Percentiles rank a stretch among this genome's conserved stretches.
phyloP scores from a whole-genome alignment of 2,797 vertebrate genomes.

The Dendrocincla tyrannina region DNA sequence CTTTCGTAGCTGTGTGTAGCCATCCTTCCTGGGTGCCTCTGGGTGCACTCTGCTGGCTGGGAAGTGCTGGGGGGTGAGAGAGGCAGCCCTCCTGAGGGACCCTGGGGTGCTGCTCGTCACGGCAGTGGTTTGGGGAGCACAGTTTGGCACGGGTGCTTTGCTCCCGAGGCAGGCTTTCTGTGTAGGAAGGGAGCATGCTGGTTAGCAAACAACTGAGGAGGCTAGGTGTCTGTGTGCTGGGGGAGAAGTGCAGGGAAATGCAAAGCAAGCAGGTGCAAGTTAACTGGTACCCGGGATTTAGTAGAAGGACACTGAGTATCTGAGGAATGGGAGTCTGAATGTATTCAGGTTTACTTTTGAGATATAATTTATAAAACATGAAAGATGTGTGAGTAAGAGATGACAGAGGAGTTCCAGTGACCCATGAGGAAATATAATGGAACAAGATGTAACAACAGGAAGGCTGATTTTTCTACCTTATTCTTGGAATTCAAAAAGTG shows the following conservation, averaged over 20 bases:
- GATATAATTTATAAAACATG: not conserved
- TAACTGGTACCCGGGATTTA: not conserved
- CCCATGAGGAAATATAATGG: fast-evolving
- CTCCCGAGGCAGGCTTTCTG: not conserved
- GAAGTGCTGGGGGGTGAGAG: not conserved
- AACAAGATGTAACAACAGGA: not conserved
- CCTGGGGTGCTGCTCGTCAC: not conserved
- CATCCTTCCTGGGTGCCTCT: not conserved
- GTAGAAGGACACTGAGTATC: not conserved
- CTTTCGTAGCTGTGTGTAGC: not conserved
- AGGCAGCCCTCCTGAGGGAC: not conserved
- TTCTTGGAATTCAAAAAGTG: not conserved
- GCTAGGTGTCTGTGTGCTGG: not conserved
- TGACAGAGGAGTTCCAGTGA: not conserved
- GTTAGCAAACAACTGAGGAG: not conserved
- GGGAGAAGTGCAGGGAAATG: not conserved
- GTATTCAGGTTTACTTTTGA: not conserved
- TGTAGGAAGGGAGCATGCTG: not conserved
- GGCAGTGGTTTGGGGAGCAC: not conserved
- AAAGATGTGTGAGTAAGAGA: not conserved
- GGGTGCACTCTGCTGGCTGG: not conserved
- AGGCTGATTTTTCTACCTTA: not conserved
- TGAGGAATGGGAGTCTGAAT: not conserved
- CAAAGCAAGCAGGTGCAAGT: not conserved
- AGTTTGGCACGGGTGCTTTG: not conserved